A percentile compares a stretch with the other conserved stretches of the same genome.
Conservation (phyloP, 2,888 invertebrate genomes). For the Trissolcus japonicus region DNA sequence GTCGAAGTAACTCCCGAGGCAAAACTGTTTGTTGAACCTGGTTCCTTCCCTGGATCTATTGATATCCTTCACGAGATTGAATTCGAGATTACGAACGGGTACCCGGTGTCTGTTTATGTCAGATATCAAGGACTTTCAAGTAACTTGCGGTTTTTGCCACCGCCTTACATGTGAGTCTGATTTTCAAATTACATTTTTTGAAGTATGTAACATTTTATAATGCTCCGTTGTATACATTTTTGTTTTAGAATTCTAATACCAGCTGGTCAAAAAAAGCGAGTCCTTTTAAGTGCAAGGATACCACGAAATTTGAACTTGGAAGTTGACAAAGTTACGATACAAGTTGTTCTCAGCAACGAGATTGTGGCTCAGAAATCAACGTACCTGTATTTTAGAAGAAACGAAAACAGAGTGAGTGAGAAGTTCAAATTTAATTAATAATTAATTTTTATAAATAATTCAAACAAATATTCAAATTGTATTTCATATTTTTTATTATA, state of each 20-base stretch:
- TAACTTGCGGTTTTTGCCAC: constrained; percentile 2
- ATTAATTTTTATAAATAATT: too few relatives aligned
- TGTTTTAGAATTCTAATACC: constrained; percentile 48
- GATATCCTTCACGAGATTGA: not conserved
- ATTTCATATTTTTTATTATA: constrained; percentile 35
- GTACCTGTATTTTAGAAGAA: constrained; percentile 63
- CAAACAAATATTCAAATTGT: too few relatives aligned
- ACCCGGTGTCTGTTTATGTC: constrained; percentile 13
- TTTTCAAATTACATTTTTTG: not conserved
- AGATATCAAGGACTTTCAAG: not conserved
- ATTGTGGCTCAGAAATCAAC: constrained; percentile 66
- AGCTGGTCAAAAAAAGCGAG: constrained; percentile 62
- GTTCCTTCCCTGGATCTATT: not conserved
- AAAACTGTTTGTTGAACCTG: constrained; percentile 63
- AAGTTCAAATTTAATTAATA: too few relatives aligned
- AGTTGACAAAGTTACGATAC: constrained; percentile 61
- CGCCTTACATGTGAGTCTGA: not conserved
- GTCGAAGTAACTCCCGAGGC: constrained; percentile 68
- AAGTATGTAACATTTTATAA: too few relatives aligned
- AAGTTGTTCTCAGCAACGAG: not conserved
- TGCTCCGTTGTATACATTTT: too few relatives aligned
- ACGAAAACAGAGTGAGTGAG: constrained; percentile 56
- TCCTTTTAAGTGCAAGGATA: constrained; percentile 61
- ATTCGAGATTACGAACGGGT: constrained; percentile 41
- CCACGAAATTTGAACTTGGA: constrained; percentile 51